phyloP scores from a whole-genome alignment of 2,113 vertebrate genomes.

The Dipodomys stephensi region DNA sequence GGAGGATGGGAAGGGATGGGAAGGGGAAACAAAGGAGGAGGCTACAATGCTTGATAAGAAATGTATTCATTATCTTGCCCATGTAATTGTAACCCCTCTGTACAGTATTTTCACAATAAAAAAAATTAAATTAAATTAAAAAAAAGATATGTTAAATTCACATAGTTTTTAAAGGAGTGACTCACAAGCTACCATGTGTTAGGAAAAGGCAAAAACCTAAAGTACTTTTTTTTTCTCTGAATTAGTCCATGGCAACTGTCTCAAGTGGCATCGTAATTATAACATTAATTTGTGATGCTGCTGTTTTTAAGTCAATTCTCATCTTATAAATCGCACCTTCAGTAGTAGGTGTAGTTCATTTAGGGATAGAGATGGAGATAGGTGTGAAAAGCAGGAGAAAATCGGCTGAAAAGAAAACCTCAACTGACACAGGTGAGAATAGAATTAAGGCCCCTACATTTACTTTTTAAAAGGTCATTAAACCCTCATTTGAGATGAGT shows the following conservation, averaged over 20 bases:
- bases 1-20: too few relatives aligned
- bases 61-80: too few relatives aligned
- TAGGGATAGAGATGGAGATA: fast-evolving
- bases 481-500: constrained; percentile 47
- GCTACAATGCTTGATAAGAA: too few relatives aligned
- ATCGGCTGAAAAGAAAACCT: not conserved
- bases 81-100: too few relatives aligned
- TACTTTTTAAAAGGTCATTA: constrained; percentile 66
- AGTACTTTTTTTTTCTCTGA: constrained; percentile 38
- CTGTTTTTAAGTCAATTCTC: constrained; percentile 31
- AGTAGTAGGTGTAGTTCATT: not conserved
- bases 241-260: not conserved
- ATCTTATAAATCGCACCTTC: constrained; percentile 42
- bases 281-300: constrained; percentile 55
- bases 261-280: constrained; percentile 24
- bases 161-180: constrained; percentile 24
- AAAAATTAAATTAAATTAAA: too few relatives aligned
- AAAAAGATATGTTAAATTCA: constrained; percentile 19
- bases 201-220: constrained; percentile 43
- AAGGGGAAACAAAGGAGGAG: too few relatives aligned
- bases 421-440: constrained; percentile 3
- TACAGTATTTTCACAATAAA: too few relatives aligned
- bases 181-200: not conserved
- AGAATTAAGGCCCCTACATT: constrained; percentile 43
- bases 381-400: constrained; percentile 37